phyloP scores from a whole-genome alignment of 1,140 invertebrate species.

The Drosophila watanabei region DNA sequence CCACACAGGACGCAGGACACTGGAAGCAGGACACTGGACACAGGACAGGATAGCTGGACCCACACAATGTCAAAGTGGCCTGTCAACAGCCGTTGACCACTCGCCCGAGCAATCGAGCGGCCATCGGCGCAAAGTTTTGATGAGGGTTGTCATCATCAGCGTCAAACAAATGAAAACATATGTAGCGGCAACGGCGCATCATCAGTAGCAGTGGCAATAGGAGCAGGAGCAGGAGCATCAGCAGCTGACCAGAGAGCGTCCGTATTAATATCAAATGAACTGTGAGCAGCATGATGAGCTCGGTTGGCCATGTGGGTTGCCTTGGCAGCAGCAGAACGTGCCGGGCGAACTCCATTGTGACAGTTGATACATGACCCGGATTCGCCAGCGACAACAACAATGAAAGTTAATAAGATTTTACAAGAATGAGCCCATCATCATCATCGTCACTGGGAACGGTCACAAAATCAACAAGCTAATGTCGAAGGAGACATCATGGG shows the following conservation, averaged over 20 bases:
- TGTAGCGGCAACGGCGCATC: constrained; percentile 63
- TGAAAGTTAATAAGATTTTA: constrained; percentile 60
- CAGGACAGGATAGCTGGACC: constrained; percentile 27
- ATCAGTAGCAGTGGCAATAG: constrained; percentile 2
- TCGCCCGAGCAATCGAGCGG: constrained; percentile 71
- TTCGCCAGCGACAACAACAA: constrained; percentile 33
- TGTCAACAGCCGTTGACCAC: constrained; percentile 78
- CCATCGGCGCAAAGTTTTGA: constrained; percentile 79
- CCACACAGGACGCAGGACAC: constrained; percentile 8
- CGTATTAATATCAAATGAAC: constrained; percentile 82
- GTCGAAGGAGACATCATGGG: constrained; percentile 14
- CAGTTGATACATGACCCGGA: constrained; percentile 38
- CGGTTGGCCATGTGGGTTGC: constrained; percentile 40
- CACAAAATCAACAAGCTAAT: constrained; percentile 47
- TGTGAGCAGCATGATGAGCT: constrained; percentile 71
- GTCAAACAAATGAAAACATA: constrained; percentile 83
- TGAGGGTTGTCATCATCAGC: constrained; percentile 82
- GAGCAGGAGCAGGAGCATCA: neutral
- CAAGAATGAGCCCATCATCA: constrained; percentile 48
- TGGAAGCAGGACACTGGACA: constrained; percentile 21
- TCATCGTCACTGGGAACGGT: constrained; percentile 18
- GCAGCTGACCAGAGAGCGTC: constrained; percentile 54
- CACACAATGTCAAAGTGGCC: constrained; percentile 74
- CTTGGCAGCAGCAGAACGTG: constrained; percentile 36
- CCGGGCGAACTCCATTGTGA: constrained; percentile 43